phyloP scores from a whole-genome alignment of 2,888 invertebrate species.

The Caenorhabditis sulstoni region DNA sequence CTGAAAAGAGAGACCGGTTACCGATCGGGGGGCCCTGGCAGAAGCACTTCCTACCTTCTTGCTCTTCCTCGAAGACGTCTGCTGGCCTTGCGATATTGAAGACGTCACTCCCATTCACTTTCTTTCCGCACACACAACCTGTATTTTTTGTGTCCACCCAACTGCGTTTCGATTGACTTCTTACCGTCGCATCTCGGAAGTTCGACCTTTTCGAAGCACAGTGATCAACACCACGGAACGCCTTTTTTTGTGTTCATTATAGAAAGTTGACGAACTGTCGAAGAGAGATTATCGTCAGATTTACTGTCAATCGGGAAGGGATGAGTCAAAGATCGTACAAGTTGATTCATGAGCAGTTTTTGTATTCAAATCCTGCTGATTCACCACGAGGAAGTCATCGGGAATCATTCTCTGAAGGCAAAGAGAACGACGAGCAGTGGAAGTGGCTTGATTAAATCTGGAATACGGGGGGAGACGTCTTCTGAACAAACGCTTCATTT shows the following conservation, averaged over 20 bases:
- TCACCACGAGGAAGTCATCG: not conserved
- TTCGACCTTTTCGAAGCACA: conserved; percentile 19
- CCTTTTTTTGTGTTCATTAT: conserved; percentile 4
- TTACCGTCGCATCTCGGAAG: not conserved
- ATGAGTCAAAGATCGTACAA: conserved; percentile 35
- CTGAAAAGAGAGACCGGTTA: conserved; percentile 22
- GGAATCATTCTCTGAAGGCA: not conserved
- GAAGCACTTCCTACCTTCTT: not conserved
- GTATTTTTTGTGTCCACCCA: conserved; percentile 12
- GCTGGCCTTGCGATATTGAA: not conserved
- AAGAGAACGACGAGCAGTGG: not conserved
- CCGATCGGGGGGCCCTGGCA: not conserved
- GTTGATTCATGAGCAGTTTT: conserved; percentile 23
- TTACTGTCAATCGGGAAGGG: conserved; percentile 18
- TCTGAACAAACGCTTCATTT: conserved; percentile 29
- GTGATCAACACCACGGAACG: conserved; percentile 31
- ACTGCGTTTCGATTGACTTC: conserved; percentile 2
- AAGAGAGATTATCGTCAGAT: conserved; percentile 38
- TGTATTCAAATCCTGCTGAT: conserved; percentile 26
- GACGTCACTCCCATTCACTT: not conserved
- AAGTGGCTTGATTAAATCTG: conserved; percentile 19
- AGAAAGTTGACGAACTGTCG: conserved; percentile 34
- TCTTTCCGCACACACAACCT: conserved; percentile 3
- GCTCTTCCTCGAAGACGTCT: not conserved
- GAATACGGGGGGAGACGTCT: conserved; percentile 18